phyloP scores from a whole-genome alignment of 2,113 vertebrate species.

The Dromas ardeola region DNA sequence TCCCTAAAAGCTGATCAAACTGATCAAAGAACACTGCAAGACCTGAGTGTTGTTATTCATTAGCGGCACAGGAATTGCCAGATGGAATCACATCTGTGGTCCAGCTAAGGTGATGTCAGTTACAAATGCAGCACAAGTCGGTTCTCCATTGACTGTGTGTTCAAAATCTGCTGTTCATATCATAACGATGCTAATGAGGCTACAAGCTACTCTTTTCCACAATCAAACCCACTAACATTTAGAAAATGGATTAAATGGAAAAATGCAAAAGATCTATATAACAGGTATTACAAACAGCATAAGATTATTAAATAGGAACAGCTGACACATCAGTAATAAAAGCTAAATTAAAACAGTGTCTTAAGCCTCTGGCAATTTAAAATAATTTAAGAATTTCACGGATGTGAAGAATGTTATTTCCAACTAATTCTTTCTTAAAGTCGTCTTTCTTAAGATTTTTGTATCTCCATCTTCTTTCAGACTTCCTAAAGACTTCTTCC shows the following conservation, averaged over 20 bases:
- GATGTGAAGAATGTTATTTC: not conserved
- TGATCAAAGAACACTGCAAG: not conserved
- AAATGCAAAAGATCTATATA: not conserved
- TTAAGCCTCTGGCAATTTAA: not conserved
- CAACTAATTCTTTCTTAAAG: not conserved
- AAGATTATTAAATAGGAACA: not conserved
- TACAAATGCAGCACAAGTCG: not conserved
- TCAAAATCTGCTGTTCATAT: not conserved
- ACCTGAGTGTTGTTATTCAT: not conserved
- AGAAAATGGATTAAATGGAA: not conserved
- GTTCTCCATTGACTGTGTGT: not conserved
- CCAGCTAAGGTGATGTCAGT: constrained; percentile 1
- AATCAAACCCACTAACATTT: not conserved
- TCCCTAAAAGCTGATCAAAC: not conserved
- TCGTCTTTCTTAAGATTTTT: not conserved
- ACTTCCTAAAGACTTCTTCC: not conserved
- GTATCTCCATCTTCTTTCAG: not conserved
- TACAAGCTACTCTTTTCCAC: not conserved
- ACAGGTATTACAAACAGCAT: not conserved
- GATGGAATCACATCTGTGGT: constrained; percentile 21
- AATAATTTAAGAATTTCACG: not conserved
- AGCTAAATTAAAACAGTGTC: not conserved
- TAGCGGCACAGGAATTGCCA: not conserved
- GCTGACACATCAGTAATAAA: not conserved
- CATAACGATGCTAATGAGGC: not conserved